A percentile compares a stretch with the other conserved stretches of the same genome.
These are phyloP conservation scores for Cyprinella venusta DNA, from an alignment of 2,797 vertebrate species.

Conservation along the genomic window DNA sequence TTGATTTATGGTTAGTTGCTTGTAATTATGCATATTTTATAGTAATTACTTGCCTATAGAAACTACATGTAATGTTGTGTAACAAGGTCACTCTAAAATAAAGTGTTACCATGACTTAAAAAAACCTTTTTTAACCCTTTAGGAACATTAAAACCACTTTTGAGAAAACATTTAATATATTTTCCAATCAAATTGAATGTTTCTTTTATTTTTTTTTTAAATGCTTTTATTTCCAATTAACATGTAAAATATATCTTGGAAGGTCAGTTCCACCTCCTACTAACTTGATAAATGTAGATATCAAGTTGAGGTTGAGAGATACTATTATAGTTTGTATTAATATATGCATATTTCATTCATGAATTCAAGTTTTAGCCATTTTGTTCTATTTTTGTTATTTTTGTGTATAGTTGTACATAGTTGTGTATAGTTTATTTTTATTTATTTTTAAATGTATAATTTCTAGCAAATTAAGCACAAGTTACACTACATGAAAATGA, in stretches of 20 bases:
- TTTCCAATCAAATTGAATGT: background rate
- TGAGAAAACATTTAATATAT: too few species aligned
- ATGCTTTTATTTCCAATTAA: background rate
- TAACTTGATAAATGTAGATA: background rate
- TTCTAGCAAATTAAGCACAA: background rate
- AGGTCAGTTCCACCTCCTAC: background rate
- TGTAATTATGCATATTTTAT: too few species aligned
- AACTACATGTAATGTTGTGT: too few species aligned
- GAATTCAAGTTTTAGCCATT: background rate
- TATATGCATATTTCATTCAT: too few species aligned
- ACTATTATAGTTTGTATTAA: background rate
- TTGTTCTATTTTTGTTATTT: background rate
- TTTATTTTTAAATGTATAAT: background rate
- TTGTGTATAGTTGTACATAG: too few species aligned
- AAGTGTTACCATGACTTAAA: too few species aligned
- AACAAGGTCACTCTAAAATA: too few species aligned
- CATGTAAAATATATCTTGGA: background rate
- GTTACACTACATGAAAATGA: background rate
- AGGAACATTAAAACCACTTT: too few species aligned
- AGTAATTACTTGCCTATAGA: too few species aligned
- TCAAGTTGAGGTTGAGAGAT: background rate
- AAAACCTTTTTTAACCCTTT: background rate
- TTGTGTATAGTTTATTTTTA: too few species aligned
- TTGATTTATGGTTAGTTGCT: too few species aligned
- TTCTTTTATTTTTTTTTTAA: too few species aligned